A percentile compares a stretch with the other conserved stretches of the same genome.
phyloP scores from a whole-genome alignment of 2,113 vertebrate genomes.

The Pygoscelis antarcticus region DNA sequence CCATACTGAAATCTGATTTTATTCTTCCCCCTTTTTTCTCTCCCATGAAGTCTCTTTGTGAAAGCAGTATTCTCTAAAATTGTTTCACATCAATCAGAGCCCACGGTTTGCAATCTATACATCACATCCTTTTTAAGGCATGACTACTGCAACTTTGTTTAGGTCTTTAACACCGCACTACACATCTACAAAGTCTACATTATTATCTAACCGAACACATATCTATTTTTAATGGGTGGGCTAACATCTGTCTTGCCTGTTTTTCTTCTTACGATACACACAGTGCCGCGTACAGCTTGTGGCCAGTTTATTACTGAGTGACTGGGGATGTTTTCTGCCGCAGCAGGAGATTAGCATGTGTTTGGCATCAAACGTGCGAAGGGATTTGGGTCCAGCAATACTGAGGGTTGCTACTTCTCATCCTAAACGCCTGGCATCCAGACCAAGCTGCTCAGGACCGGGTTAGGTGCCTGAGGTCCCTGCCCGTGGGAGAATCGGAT shows the following conservation, averaged over 20 bases:
- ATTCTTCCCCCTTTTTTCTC: background rate
- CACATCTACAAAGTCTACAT: background rate
- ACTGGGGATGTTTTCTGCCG: background rate
- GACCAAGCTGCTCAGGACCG: accelerated
- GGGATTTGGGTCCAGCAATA: background rate
- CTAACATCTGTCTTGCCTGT: background rate
- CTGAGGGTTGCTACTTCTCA: background rate
- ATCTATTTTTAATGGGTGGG: background rate
- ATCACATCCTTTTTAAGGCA: background rate
- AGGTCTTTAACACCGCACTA: background rate
- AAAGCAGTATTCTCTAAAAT: background rate
- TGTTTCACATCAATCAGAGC: background rate
- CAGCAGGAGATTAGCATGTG: background rate
- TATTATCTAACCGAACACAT: background rate
- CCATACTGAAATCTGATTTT: background rate
- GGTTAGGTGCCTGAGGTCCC: background rate
- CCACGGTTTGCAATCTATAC: background rate
- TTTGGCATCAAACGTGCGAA: accelerated
- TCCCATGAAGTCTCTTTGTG: background rate
- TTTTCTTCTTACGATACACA: background rate
- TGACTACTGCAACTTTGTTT: background rate
- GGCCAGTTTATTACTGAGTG: background rate
- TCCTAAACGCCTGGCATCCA: background rate
- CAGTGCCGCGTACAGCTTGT: background rate
- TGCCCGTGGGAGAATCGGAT: background rate